These are phyloP conservation scores for Chrysodeixis includens DNA, from an alignment of 2,888 invertebrate genomes.

Conservation along the genomic window DNA sequence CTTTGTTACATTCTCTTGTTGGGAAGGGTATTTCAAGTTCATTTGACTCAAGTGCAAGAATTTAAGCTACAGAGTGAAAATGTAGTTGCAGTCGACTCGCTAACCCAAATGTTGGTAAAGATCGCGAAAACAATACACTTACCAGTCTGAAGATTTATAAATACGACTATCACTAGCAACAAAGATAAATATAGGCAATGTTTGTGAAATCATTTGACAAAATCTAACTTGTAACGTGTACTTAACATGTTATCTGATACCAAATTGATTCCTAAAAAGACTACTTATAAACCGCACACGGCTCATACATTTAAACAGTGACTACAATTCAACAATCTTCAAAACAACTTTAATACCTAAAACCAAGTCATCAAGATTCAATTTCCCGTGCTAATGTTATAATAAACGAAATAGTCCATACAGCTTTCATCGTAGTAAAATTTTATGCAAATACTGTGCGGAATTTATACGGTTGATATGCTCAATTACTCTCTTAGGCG, in stretches of 20 bases:
- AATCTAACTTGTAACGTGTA: constrained; percentile 7
- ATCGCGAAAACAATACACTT: background rate
- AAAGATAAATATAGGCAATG: too few species aligned
- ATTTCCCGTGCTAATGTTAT: constrained; percentile 40
- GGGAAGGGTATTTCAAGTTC: too few species aligned
- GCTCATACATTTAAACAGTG: constrained; percentile 63
- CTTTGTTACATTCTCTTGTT: too few species aligned
- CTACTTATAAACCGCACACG: constrained; percentile 53
- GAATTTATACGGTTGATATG: constrained; percentile 74
- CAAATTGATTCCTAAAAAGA: constrained; percentile 62
- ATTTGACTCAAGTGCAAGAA: background rate
- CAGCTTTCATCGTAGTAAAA: constrained; percentile 67
- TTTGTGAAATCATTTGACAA: background rate
- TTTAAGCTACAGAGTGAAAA: background rate
- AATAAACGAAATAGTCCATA: constrained; percentile 54
- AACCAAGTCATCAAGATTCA: constrained; percentile 23
- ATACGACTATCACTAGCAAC: too few species aligned
- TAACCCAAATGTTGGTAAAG: too few species aligned
- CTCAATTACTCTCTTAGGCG: constrained; percentile 72
- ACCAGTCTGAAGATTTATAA: background rate
- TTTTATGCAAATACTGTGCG: constrained; percentile 71
- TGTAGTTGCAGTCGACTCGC: background rate
- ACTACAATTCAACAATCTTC: constrained; percentile 17
- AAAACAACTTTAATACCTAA: constrained; percentile 38
- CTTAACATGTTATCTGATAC: constrained; percentile 35